Conservation (phyloP, 2,888 invertebrate genomes). For the Trissolcus brochymenae region DNA sequence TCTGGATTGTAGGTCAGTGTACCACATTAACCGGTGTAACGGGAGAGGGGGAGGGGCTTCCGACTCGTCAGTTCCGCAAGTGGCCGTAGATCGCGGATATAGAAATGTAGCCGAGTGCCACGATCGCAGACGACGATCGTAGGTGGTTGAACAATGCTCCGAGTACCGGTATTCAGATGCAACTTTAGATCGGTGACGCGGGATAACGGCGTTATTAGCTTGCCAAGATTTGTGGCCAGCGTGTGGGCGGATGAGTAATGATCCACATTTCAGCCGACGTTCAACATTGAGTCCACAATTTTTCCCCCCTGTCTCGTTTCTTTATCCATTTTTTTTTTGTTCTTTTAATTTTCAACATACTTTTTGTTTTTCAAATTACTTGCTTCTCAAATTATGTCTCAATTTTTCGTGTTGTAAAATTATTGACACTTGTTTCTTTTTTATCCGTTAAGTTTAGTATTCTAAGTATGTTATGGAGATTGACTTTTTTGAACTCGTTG, state of each 20-base stretch:
- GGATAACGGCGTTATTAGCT: slow-evolving; percentile 55
- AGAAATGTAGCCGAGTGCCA: slow-evolving; percentile 50
- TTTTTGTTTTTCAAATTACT: no score
- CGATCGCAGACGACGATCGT: slow-evolving; percentile 54
- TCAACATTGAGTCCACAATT: slow-evolving; percentile 25
- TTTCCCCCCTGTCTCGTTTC: no score
- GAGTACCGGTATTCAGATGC: slow-evolving; percentile 57
- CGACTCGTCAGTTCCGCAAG: slow-evolving; percentile 72
- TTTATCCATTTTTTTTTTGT: background rate
- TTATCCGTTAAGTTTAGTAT: no score
- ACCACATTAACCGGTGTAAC: slow-evolving; percentile 70
- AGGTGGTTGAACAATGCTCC: slow-evolving; percentile 56
- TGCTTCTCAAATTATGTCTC: no score
- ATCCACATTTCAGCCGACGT: slow-evolving; percentile 49
- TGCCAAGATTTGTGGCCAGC: slow-evolving; percentile 37
- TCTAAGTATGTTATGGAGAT: no score
- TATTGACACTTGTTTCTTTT: no score
- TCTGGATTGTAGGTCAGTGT: slow-evolving; percentile 76
- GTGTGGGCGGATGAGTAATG: slow-evolving; percentile 57
- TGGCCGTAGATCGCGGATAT: slow-evolving; percentile 62
- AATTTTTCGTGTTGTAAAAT: no score
- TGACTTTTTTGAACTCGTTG: no score
- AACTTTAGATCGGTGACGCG: slow-evolving; percentile 49
- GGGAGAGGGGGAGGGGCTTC: slow-evolving; percentile 64
- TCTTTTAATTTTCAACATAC: background rate